Evolutionary conservation across 2,113 vertebrate genomes (phyloP).

Genomic region (Phyllopteryx taeniolatus): DNA sequence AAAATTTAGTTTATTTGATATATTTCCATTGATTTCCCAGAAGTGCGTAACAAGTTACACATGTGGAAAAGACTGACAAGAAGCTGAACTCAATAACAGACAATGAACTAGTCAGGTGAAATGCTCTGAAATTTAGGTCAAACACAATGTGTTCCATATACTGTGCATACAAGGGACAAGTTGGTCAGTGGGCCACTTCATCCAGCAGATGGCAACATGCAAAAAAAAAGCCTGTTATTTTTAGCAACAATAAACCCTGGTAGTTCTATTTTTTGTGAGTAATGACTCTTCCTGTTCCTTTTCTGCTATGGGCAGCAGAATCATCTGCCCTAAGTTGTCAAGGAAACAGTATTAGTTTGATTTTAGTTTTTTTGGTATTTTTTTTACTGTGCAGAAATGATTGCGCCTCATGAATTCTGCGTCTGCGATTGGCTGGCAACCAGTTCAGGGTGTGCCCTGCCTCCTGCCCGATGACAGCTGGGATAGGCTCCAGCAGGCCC

Average conservation of each 20-base stretch:
- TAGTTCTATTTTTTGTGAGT: neutral
- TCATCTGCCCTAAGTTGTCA: neutral
- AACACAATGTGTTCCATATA: neutral
- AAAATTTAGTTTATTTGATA: neutral
- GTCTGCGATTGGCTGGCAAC: neutral
- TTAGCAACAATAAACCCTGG: neutral
- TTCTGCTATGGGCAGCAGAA: neutral
- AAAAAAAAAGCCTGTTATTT: neutral
- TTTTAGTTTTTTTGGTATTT: neutral
- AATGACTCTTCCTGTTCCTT: neutral
- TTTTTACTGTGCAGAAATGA: neutral
- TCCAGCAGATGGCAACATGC: neutral
- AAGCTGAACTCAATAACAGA: neutral
- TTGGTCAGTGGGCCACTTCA: neutral
- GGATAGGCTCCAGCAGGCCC: too few species aligned
- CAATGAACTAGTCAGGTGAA: neutral
- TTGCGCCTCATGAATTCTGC: neutral
- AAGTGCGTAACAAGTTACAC: neutral
- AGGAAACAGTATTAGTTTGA: neutral
- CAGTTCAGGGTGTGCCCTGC: too few species aligned
- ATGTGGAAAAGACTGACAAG: neutral
- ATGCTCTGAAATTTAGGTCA: neutral
- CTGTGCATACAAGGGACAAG: neutral
- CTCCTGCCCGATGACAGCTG: too few species aligned
- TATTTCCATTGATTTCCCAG: constrained; percentile 1